phyloP scores from a whole-genome alignment of 2,888 invertebrate species.

The Stictocephala bisonia region DNA sequence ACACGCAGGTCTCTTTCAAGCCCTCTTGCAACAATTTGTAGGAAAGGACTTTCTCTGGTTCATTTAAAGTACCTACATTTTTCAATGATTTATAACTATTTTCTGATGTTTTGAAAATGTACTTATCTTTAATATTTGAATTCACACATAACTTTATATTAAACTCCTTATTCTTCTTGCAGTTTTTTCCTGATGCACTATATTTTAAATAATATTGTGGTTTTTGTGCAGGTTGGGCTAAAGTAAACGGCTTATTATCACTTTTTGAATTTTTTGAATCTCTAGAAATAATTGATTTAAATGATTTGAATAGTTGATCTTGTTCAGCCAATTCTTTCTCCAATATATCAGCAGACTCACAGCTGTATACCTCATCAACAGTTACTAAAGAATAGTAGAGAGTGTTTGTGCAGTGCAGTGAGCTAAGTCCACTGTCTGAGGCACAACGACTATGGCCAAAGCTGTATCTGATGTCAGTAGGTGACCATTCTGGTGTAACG shows the following conservation, averaged over 20 bases:
- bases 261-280: conserved; percentile 54
- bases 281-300: conserved; percentile 66
- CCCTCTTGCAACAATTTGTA: too few relatives aligned
- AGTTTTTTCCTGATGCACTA: too few relatives aligned
- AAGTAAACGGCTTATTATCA: conserved; percentile 31
- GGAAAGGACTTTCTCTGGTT: too few relatives aligned
- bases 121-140: neutral
- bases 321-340: conserved; percentile 69
- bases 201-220: too few relatives aligned
- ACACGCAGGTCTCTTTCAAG: too few relatives aligned
- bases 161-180: neutral
- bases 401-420: conserved; percentile 50
- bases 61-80: neutral
- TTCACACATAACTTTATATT: neutral
- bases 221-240: conserved; percentile 42
- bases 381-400: conserved; percentile 60
- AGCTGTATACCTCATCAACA: conserved; percentile 62
- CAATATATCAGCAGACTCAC: conserved; percentile 65
- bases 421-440: conserved; percentile 41
- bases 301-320: conserved; percentile 68
- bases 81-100: neutral
- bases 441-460: conserved; percentile 43
- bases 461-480: conserved; percentile 60
- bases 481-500: conserved; percentile 67
- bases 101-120: neutral